phyloP scores from a whole-genome alignment of 2,797 vertebrate genomes.

The Chiropotes sagulatus region DNA sequence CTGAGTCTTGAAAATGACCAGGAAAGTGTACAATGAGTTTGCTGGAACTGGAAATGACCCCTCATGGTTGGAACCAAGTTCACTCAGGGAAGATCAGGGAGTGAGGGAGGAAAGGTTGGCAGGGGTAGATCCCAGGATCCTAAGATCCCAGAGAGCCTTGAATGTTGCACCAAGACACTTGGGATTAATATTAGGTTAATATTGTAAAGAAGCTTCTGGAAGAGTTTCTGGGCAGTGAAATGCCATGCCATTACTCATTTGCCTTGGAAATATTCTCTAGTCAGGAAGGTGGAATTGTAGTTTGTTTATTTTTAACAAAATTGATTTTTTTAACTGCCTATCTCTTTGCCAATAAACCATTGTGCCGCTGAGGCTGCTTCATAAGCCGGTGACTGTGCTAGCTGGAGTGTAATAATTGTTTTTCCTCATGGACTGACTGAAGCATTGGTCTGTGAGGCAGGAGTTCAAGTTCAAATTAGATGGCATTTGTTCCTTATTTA shows the following conservation, averaged over 20 bases:
- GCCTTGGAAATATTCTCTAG: conserved; percentile 80
- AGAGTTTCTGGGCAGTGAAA: conserved; percentile 65
- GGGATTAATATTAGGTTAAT: neutral
- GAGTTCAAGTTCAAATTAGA: conserved; percentile 83
- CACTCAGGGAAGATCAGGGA: neutral
- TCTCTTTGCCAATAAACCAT: conserved; percentile 73
- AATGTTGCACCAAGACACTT: neutral
- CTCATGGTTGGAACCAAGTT: neutral
- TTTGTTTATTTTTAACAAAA: conserved; percentile 85
- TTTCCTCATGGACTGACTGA: conserved; percentile 80
- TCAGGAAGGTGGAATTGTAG: conserved; percentile 79
- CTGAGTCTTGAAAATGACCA: neutral
- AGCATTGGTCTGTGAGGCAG: conserved; percentile 80
- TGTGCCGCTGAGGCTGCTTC: conserved; percentile 69
- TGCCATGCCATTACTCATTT: conserved; percentile 60
- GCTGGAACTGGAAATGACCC: neutral
- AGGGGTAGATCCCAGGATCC: neutral
- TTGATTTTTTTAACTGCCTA: conserved; percentile 73
- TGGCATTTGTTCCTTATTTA: conserved; percentile 80
- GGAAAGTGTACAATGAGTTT: neutral
- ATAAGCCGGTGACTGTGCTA: conserved; percentile 74
- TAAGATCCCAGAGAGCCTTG: neutral
- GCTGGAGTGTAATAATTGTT: conserved; percentile 82
- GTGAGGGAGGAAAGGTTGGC: neutral
- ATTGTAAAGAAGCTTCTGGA: conserved; percentile 31